Base-by-base conservation (phyloP, 2,113 vertebrate species). In the Phycodurus eques region DNA sequence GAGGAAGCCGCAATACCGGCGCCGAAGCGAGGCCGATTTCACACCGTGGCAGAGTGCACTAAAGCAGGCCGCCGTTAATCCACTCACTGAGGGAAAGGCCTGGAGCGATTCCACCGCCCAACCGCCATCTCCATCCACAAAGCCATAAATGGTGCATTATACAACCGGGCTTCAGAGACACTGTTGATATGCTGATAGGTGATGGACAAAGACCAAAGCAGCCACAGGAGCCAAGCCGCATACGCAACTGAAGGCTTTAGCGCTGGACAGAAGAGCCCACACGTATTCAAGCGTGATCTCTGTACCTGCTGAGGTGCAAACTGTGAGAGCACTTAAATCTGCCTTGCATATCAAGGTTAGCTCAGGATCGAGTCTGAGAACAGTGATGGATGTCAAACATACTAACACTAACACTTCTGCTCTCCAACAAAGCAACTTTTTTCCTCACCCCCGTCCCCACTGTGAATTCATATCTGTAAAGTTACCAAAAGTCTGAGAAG, bases 21-120 rank as follows among this genome's bases (percentile, higher is more conserved):
- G 74, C 81, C 68, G 79, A 87, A 89, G 87, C 86, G 43, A 79
- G 87, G 87, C 85, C 78, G 90, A 93, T 93, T 93, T 93, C 91
- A 93, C 92, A 93, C 92, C 75, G 75, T 74, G 83, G 87, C 83
- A 84, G 88, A 88, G 85, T 83, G 86, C 73, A 87, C 90, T 88
- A 87, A 90, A 92, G 88, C 90, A 84, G 90, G 89, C 89, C 81
- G 86, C 86, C 80, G 91, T 75, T 93, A 92, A 93, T 93, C 92
- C 91, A 92, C 90, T 91, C 87, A 89, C 89, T 89, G 89, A 88
- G 85, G 90, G 88, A 87, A 89, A 88, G 91, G 89, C 92, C 91
- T 85, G 90, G 87, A 91, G 92, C 91, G 71, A 88, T 91, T 89
- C 87, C 75, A 71, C 88, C 76, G 78, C 86, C 85, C 80, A 76